Conservation (phyloP, 2,797 vertebrate species). For the Xenops minutus region DNA sequence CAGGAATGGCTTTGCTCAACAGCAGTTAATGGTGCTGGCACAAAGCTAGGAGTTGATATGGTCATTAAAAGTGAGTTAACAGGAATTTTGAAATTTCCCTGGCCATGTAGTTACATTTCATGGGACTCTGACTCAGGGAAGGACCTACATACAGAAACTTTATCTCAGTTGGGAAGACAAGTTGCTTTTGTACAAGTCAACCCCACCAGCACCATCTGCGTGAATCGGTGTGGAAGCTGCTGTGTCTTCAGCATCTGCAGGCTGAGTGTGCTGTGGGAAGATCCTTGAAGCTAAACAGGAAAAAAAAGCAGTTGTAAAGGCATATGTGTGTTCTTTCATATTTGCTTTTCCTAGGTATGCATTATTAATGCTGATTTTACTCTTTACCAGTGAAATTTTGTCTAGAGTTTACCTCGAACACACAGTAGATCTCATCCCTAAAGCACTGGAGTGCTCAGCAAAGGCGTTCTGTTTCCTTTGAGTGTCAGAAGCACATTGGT, state of each 20-base stretch:
- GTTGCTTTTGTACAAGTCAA: background rate
- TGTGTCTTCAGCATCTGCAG: constrained; percentile 21
- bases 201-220: background rate
- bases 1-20: background rate
- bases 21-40: background rate
- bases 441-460: accelerated
- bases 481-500: background rate
- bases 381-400: background rate
- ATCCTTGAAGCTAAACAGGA: background rate
- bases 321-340: background rate
- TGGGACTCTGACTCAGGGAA: background rate
- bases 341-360: background rate
- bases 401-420: background rate
- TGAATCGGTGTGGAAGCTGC: background rate
- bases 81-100: constrained; percentile 13
- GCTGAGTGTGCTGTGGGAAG: background rate
- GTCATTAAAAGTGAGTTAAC: constrained; percentile 1
- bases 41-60: background rate
- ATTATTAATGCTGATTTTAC: background rate
- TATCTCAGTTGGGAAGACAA: background rate
- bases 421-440: background rate
- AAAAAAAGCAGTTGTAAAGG: background rate
- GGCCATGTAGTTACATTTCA: background rate
- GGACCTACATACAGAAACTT: background rate
- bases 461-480: background rate